Evolutionary conservation across 2,797 vertebrate genomes (phyloP).

Genomic region (Naso thynnoides): DNA sequence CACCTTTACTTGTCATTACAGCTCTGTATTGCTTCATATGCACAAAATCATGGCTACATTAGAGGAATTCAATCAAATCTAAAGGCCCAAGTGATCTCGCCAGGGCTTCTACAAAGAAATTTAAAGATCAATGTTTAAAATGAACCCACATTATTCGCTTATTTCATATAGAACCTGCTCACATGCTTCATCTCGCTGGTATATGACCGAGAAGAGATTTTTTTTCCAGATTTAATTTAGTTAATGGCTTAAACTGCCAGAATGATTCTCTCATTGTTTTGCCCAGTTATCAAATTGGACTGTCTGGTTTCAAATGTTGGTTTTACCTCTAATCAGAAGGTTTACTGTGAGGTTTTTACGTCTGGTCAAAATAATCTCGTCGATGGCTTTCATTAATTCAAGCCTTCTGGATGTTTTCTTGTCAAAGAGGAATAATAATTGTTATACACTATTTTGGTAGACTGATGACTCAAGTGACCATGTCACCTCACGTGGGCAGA

Average conservation of each 20-base stretch:
- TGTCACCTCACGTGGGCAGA: constrained; percentile 14
- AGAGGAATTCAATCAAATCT: not conserved
- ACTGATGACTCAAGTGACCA: constrained; percentile 26
- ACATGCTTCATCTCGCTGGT: not conserved
- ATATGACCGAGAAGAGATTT: too few relatives aligned
- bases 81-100: not conserved
- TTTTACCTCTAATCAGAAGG: not conserved
- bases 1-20: not conserved
- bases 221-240: not conserved
- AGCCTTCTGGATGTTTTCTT: constrained; percentile 1
- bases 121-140: not conserved
- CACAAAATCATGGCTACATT: not conserved
- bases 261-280: too few relatives aligned
- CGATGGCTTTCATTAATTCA: constrained; percentile 7
- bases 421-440: constrained; percentile 19
- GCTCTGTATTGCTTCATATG: not conserved
- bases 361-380: constrained; percentile 3
- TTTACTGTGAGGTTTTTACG: not conserved
- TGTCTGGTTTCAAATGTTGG: not conserved
- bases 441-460: constrained; percentile 23
- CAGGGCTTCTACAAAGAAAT: not conserved
- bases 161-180: not conserved
- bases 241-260: too few relatives aligned
- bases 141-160: not conserved
- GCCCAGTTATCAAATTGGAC: not conserved